These are phyloP conservation scores for Antennarius maculatus DNA, from an alignment of 2,797 vertebrate species.

Conservation along the genomic window DNA sequence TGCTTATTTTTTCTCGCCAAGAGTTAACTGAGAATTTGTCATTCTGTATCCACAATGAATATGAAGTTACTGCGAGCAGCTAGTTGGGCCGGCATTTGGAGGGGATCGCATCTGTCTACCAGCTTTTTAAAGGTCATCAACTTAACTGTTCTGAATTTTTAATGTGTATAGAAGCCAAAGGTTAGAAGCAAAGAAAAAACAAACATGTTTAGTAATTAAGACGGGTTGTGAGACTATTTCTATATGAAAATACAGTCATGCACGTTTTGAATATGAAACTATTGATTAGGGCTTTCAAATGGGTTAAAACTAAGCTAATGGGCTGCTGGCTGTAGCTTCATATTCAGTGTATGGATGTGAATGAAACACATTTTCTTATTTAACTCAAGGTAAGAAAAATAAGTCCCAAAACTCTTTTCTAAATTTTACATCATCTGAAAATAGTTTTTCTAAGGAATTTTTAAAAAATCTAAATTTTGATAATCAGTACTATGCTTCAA, in stretches of 20 bases:
- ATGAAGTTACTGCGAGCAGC: background rate
- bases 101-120: background rate
- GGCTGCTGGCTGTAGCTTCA: background rate
- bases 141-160: too few species aligned
- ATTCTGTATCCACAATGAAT: background rate
- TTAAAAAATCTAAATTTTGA: too few species aligned
- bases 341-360: background rate
- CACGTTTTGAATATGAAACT: too few species aligned
- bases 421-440: background rate
- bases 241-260: background rate
- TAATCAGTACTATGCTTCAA: background rate
- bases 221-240: background rate
- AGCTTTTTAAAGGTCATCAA: too few species aligned
- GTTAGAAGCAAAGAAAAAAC: too few species aligned
- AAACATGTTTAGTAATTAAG: background rate
- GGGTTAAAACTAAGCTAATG: background rate
- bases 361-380: background rate
- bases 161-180: too few species aligned
- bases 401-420: background rate
- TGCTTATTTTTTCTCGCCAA: background rate
- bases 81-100: background rate
- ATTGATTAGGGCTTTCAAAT: background rate
- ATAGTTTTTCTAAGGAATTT: background rate
- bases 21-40: background rate
- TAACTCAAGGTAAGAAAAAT: background rate